Base-by-base conservation (phyloP, 1,140 invertebrate species). In the Pollicipes pollicipes region DNA sequence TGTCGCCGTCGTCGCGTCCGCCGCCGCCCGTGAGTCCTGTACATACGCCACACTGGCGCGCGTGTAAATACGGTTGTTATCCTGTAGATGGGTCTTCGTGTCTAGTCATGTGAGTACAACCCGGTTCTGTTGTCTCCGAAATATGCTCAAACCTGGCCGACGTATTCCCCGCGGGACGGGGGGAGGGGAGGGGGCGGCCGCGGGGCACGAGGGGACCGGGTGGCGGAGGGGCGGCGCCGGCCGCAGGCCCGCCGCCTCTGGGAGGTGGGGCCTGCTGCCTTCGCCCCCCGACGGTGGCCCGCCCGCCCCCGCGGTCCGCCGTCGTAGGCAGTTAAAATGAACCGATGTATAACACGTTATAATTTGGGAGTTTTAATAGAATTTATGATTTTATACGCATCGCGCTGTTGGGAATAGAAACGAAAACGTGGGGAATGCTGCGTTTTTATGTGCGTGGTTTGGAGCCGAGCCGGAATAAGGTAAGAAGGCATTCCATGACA, bases 71-170 rank as follows among this genome's bases (percentile, higher is more conserved):
- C 45, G 45, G 45, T 58, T 58, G 45, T 58, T 58, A 58, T 58
- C 45, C 45, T 58, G 45, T 58, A 58, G 45, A 58, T 58, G 45
- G 45, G 45, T 58, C 45, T 58, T 58, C 45, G 45, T 58, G 45
- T 58, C 45, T 58, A 58, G 45, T 58, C 45, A 58, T 58, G 45
- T 58, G 45, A 58, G 45, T 58, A 58, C 45, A 58, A 58, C 45
- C 45, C 45, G 13, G 45, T 3, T 21, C 24, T 21, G 45, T 58
- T 58, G 45, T 58, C 45, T 58, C 45, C 10, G 45, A 58, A 58
- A 58, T 2, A 58, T 58, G 45, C 45, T 58, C 45, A 58, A 58
- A 13, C 45, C 45, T 21, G 45, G 13, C 13, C 45, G 45, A 10
- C 45, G 45, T 10, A 21, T 21, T 58, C 45, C 13, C 45, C 45